Percentiles rank a stretch among this genome's conserved stretches.
Evolutionary conservation across 2,888 invertebrate genomes (phyloP).

Genomic region (Chloroclysta siterata): DNA sequence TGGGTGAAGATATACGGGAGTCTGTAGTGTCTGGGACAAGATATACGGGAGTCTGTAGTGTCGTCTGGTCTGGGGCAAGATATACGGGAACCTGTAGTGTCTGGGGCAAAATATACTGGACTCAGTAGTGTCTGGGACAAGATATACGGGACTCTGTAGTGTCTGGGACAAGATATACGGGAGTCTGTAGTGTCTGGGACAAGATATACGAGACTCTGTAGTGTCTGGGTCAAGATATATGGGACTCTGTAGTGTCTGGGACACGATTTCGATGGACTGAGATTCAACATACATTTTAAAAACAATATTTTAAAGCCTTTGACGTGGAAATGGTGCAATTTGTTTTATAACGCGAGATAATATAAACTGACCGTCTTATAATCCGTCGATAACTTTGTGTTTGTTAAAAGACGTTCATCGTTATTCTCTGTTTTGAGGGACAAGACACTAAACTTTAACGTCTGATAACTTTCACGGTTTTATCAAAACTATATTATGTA

Average conservation of each 20-base stretch:
- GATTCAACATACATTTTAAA: slow-evolving; percentile 5
- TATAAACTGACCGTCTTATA: not conserved
- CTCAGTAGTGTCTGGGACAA: too few species aligned
- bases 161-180: not conserved
- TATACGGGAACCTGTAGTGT: not conserved
- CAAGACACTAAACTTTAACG: too few species aligned
- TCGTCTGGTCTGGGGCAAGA: too few species aligned
- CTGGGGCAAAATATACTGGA: not conserved
- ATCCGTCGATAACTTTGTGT: not conserved
- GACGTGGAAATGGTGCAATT: slow-evolving; percentile 5
- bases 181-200: too few species aligned
- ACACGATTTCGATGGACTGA: not conserved
- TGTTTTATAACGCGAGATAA: not conserved
- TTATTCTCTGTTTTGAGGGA: too few species aligned
- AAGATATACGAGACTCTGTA: too few species aligned
- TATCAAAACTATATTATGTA: too few species aligned
- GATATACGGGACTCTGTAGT: not conserved
- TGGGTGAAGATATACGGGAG: too few species aligned
- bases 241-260: not conserved
- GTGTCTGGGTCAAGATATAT: not conserved
- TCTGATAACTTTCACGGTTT: too few species aligned
- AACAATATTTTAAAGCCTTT: not conserved
- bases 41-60: too few species aligned
- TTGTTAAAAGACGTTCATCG: too few species aligned
- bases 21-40: too few species aligned